Evolutionary conservation across 2,888 invertebrate species (phyloP).

Genomic region (Autographa gamma): DNA sequence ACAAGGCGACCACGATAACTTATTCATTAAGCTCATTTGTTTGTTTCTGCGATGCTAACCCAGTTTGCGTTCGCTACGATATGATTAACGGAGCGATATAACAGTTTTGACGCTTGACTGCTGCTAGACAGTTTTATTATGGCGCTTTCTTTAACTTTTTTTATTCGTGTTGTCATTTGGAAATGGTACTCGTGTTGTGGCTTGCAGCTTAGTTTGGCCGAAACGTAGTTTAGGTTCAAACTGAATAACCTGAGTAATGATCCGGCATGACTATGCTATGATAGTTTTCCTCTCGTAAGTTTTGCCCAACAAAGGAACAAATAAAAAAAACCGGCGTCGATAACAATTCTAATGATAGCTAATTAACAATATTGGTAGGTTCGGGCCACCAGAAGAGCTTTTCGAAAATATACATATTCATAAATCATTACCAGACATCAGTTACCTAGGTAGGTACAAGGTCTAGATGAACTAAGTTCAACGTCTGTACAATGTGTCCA

Average conservation of each 20-base stretch:
- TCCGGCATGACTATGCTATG: no score
- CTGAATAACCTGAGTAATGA: no score
- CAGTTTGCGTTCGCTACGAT: background rate
- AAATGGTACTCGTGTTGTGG: background rate
- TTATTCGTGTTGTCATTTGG: background rate
- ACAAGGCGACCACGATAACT: background rate
- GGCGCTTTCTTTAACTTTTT: background rate
- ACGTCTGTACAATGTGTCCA: background rate
- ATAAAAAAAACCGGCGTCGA: background rate
- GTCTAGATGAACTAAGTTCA: background rate
- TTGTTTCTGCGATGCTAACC: background rate
- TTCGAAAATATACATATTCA: background rate
- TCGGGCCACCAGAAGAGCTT: background rate
- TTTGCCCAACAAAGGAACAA: no score
- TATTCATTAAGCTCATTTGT: conserved; percentile 5
- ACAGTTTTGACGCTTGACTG: background rate
- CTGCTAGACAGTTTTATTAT: conserved; percentile 2
- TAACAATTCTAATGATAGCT: background rate
- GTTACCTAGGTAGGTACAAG: background rate
- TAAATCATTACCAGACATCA: no score
- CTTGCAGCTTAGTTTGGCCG: background rate
- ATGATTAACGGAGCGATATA: background rate
- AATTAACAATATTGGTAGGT: no score
- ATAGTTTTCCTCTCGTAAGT: no score
- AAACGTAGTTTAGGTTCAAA: background rate